Percentiles rank a stretch among this genome's conserved stretches.
These are phyloP conservation scores for Caenorhabditis brenneri DNA, from an alignment of 1,140 invertebrate species.

Conservation along the genomic window DNA sequence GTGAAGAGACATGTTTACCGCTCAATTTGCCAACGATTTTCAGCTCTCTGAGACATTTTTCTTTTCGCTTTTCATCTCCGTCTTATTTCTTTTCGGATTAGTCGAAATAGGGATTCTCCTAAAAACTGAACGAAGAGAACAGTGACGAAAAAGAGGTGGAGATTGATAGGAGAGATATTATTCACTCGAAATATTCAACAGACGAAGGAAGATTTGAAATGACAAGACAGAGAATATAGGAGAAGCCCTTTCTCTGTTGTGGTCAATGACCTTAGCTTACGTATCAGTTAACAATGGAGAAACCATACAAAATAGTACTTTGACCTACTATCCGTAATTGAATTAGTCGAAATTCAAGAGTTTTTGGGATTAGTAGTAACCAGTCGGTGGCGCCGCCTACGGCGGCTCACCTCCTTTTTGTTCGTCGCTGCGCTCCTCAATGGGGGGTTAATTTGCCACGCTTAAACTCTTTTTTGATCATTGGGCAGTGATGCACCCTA, in stretches of 20 bases:
- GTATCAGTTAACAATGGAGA: background rate
- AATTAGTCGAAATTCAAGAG: too few species aligned
- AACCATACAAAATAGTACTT: background rate
- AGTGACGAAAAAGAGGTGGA: background rate
- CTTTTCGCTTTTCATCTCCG: too few species aligned
- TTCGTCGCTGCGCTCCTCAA: too few species aligned
- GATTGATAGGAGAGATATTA: background rate
- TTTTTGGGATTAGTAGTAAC: background rate
- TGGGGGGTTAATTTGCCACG: too few species aligned
- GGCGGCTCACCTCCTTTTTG: too few species aligned
- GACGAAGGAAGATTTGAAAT: background rate
- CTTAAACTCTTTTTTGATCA: too few species aligned
- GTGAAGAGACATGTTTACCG: constrained; percentile 35
- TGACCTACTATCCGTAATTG: background rate
- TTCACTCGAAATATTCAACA: background rate
- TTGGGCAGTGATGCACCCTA: too few species aligned
- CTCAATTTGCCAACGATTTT: background rate
- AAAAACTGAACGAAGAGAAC: background rate
- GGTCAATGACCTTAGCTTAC: background rate
- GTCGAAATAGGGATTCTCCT: background rate
- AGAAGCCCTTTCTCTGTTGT: background rate
- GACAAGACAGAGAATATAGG: background rate
- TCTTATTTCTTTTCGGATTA: background rate
- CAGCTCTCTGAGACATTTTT: background rate
- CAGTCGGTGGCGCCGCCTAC: too few species aligned